A percentile compares a stretch with the other conserved stretches of the same genome.
phyloP scores from a whole-genome alignment of 2,113 vertebrate species.

The Cyanoramphus novaezelandiae region DNA sequence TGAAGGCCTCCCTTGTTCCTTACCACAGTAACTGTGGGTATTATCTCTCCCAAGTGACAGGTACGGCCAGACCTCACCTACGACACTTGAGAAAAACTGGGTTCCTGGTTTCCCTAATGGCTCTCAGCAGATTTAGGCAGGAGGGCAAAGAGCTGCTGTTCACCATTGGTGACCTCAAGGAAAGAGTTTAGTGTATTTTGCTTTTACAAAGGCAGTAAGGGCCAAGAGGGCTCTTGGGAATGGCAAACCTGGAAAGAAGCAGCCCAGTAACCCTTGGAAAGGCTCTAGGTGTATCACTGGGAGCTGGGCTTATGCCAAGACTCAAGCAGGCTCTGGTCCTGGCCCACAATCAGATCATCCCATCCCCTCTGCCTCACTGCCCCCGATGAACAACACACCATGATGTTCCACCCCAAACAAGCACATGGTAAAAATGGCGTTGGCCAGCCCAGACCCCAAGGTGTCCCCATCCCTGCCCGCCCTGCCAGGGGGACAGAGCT shows the following conservation, averaged over 20 bases:
- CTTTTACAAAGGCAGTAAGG: neutral
- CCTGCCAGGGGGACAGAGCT: neutral
- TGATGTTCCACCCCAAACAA: neutral
- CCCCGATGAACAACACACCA: neutral
- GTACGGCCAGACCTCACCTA: neutral
- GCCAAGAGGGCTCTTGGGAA: neutral
- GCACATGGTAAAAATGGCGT: neutral
- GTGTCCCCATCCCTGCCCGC: neutral
- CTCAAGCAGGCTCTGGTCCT: neutral
- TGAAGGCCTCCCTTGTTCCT: neutral
- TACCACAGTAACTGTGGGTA: too few species aligned
- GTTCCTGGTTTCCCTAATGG: neutral
- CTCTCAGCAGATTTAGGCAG: neutral
- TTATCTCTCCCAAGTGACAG: neutral
- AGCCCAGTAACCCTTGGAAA: neutral
- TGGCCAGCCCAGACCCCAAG: neutral
- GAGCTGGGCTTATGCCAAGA: neutral
- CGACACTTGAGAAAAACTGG: rapidly evolving
- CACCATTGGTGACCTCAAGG: neutral
- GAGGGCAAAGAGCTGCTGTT: neutral
- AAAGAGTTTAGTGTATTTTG: neutral
- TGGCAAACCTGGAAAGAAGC: neutral
- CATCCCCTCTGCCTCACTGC: neutral
- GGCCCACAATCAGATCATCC: rapidly evolving
- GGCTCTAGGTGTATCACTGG: neutral